These are phyloP conservation scores for Abscondita cerata DNA, from an alignment of 2,888 invertebrate species.

Conservation along the genomic window DNA sequence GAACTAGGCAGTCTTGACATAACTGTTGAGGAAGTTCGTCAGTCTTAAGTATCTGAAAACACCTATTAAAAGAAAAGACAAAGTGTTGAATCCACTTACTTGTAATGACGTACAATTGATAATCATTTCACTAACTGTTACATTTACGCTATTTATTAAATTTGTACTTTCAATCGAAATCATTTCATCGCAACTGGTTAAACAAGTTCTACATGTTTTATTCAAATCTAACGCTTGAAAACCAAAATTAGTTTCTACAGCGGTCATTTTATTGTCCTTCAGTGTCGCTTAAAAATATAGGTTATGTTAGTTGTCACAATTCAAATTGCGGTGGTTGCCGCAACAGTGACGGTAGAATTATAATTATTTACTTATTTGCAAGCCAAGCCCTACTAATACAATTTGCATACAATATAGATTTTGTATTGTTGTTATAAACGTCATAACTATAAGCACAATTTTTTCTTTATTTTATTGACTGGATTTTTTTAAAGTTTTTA, in stretches of 20 bases:
- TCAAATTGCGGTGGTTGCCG: no score
- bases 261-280: background rate
- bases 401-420: no score
- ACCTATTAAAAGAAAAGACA: no score
- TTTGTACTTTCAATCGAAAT: slow-evolving; percentile 22
- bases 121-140: slow-evolving; percentile 34
- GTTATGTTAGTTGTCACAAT: no score
- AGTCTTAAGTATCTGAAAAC: slow-evolving; percentile 29
- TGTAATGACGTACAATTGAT: slow-evolving; percentile 31
- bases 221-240: slow-evolving; percentile 12
- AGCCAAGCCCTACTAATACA: no score
- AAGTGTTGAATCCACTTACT: slow-evolving; percentile 27
- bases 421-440: no score
- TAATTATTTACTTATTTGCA: no score
- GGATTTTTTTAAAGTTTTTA: no score
- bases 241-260: background rate
- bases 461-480: no score
- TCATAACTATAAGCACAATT: no score
- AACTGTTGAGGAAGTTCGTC: slow-evolving; percentile 34
- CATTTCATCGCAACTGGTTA: slow-evolving; percentile 26
- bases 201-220: slow-evolving; percentile 32
- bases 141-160: slow-evolving; percentile 11
- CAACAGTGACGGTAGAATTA: no score
- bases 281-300: background rate
- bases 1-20: slow-evolving; percentile 31